These are phyloP conservation scores for Clarias batrachus DNA, from an alignment of 2,113 vertebrate species.

Conservation along the genomic window DNA sequence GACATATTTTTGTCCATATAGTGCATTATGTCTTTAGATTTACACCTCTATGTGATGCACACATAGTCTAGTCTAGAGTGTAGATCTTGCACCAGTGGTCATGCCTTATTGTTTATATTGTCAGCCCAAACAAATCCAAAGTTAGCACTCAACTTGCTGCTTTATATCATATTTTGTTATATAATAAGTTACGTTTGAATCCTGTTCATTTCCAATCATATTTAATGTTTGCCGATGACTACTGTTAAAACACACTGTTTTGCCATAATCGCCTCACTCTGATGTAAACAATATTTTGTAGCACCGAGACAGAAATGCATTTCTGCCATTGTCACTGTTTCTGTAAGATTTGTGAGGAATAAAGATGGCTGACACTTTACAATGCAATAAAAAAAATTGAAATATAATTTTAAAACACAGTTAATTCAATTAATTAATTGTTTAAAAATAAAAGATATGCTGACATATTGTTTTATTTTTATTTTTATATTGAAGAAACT, in stretches of 20 bases:
- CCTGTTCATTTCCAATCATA: slow-evolving; percentile 16
- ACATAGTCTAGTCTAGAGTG: background rate
- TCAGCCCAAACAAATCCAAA: background rate
- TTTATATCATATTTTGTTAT: slow-evolving; percentile 8
- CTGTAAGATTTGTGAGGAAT: slow-evolving; percentile 22
- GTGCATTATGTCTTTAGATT: background rate
- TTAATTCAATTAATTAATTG: background rate
- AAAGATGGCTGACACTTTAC: background rate
- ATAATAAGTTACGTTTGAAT: background rate
- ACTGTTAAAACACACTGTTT: slow-evolving; percentile 39
- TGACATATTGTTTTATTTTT: too few relatives aligned
- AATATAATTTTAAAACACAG: background rate
- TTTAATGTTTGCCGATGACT: slow-evolving; percentile 22
- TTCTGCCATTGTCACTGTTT: slow-evolving; percentile 37
- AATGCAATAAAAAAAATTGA: background rate
- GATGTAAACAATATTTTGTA: slow-evolving; percentile 37
- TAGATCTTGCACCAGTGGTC: background rate
- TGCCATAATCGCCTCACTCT: slow-evolving; percentile 16
- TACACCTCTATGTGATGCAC: background rate
- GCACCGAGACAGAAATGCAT: slow-evolving; percentile 31
- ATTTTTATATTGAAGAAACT: too few relatives aligned
- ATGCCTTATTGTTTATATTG: background rate
- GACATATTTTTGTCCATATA: too few relatives aligned
- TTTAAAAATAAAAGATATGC: too few relatives aligned
- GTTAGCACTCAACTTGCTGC: background rate